Percentiles rank a stretch among this genome's conserved stretches.
These are phyloP conservation scores for Chrysoperla carnea DNA, from an alignment of 1,140 invertebrate genomes.

Conservation along the genomic window DNA sequence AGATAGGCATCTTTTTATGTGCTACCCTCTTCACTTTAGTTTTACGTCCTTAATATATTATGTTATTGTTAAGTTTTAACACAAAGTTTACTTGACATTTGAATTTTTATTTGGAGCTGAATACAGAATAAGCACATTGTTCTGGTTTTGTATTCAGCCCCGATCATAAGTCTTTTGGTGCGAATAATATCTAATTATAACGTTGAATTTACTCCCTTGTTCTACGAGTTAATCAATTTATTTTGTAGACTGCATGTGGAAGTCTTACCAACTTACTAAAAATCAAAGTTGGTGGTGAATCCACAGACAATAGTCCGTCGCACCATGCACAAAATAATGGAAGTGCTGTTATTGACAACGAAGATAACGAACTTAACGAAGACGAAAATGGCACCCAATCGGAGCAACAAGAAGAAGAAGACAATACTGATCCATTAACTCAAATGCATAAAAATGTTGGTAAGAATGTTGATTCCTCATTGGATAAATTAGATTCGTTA, in stretches of 20 bases:
- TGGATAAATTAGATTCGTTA: constrained; percentile 37
- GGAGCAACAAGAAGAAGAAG: constrained; percentile 5
- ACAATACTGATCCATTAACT: constrained; percentile 17
- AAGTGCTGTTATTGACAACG: constrained; percentile 9
- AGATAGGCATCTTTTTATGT: too few species aligned
- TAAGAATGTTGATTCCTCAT: constrained; percentile 28
- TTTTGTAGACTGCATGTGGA: constrained; percentile 39
- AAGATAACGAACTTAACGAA: constrained; percentile 22
- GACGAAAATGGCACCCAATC: constrained; percentile 2
- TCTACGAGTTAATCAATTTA: too few species aligned
- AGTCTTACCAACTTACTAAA: constrained; percentile 42
- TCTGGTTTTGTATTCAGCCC: too few species aligned
- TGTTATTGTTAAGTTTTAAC: too few species aligned
- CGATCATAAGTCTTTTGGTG: too few species aligned
- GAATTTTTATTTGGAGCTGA: too few species aligned
- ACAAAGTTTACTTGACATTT: too few species aligned
- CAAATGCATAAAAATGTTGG: constrained; percentile 21
- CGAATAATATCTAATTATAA: too few species aligned
- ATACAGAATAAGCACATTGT: too few species aligned
- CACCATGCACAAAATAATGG: constrained; percentile 2
- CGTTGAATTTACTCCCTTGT: too few species aligned
- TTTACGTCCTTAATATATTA: too few species aligned
- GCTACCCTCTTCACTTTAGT: too few species aligned
- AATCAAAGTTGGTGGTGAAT: constrained; percentile 24
- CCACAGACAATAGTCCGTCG: constrained; percentile 7